Conservation (phyloP, 2,888 invertebrate species). For the Auanema sp. region DNA sequence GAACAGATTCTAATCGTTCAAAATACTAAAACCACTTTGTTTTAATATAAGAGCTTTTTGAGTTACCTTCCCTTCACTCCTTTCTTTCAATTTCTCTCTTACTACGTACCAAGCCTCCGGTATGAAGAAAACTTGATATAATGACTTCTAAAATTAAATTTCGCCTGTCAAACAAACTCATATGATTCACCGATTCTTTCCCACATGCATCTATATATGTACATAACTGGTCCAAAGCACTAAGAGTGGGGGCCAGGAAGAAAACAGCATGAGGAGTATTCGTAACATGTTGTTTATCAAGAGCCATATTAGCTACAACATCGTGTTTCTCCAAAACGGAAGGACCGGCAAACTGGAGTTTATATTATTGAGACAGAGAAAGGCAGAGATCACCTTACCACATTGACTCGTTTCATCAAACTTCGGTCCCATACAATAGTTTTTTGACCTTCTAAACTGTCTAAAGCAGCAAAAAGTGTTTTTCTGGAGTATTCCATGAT, state of each 20-base stretch:
- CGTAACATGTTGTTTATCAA: constrained; percentile 21
- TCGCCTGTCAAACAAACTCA: background rate
- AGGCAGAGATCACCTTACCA: constrained; percentile 30
- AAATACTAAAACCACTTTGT: constrained; percentile 32
- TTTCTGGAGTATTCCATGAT: constrained; percentile 38
- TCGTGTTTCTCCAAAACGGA: constrained; percentile 29
- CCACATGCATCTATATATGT: constrained; percentile 33
- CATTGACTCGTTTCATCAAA: constrained; percentile 49
- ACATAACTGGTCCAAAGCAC: constrained; percentile 32
- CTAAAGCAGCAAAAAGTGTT: constrained; percentile 51
- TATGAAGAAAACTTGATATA: constrained; percentile 47
- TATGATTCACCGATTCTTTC: constrained; percentile 24
- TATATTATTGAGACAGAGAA: background rate
- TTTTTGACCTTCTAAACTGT: constrained; percentile 52
- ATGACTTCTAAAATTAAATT: constrained; percentile 32
- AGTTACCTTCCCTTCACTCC: constrained; percentile 28
- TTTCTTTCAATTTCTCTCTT: constrained; percentile 38
- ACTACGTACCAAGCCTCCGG: constrained; percentile 51
- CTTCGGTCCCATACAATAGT: constrained; percentile 56
- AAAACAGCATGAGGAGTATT: constrained; percentile 36
- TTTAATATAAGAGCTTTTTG: background rate
- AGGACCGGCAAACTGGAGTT: constrained; percentile 31
- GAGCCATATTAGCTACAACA: constrained; percentile 28
- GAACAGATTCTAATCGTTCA: constrained; percentile 42
- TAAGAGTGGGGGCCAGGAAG: constrained; percentile 34